Conservation (phyloP, 2,797 vertebrate genomes). For the Ptychadena robeensis region DNA sequence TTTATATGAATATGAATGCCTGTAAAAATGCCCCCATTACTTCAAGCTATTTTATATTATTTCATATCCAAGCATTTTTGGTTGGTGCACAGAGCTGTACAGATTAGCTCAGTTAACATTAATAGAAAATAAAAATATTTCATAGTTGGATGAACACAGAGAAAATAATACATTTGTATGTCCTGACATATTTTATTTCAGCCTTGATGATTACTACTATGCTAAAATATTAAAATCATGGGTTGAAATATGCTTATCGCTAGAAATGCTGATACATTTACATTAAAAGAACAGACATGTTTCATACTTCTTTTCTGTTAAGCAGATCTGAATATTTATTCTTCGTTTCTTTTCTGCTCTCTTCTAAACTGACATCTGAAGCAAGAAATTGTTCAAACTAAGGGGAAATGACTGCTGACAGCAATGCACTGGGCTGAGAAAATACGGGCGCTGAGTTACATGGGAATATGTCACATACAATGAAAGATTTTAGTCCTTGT, state of each 20-base stretch:
- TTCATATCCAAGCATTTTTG: too few species aligned
- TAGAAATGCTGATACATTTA: not conserved
- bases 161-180: too few species aligned
- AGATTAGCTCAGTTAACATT: too few species aligned
- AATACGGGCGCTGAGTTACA: not conserved
- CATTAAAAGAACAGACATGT: not conserved
- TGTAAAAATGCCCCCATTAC: too few species aligned
- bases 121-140: too few species aligned
- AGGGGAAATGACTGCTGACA: constrained; percentile 7
- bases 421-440: not conserved
- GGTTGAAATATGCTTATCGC: too few species aligned
- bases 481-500: not conserved
- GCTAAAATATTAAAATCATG: not conserved
- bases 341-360: not conserved
- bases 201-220: too few species aligned
- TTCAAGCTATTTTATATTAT: too few species aligned
- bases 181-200: too few species aligned
- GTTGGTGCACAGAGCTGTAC: too few species aligned
- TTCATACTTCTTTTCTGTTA: not conserved
- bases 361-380: not conserved
- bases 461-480: constrained; percentile 7
- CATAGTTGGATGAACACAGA: too few species aligned
- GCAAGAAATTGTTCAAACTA: not conserved
- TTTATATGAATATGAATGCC: too few species aligned
- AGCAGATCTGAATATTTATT: not conserved